Base-by-base conservation (phyloP, 2,113 vertebrate species). In the Baryphthengus martii region DNA sequence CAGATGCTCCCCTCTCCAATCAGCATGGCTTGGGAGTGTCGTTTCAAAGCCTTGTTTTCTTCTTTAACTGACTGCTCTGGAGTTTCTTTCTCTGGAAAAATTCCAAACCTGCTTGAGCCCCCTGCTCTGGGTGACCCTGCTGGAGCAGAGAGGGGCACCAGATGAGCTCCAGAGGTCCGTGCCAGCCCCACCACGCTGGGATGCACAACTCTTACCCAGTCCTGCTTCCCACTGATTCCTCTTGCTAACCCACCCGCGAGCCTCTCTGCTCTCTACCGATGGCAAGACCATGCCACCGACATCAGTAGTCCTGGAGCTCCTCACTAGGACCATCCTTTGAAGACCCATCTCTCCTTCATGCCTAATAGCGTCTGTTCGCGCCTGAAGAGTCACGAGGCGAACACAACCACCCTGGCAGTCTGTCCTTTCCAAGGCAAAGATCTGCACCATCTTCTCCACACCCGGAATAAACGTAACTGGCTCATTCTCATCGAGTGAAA, bases 181-280 rank as follows among this genome's bases (percentile, higher is more conserved):
- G 16, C 52, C 16, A 17, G 7, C 52, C 52, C 28, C 28, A 31
- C 17, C 28, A 7, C 4, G 9, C 29, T 18, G 17, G 28, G 52
- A 40, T 42, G 56, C 35, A 9, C 8, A 39, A 21, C 45, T 13
- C 28, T 13, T 24, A 3, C 21, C 19, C 26, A 15, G 18, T 10
- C 44, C 50, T 25, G 50, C 29, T 52, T 65, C 52, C 52, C 45
- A 23, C 23, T 17, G 1, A 29, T 4, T 52, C 40, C 59, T 10
- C 17, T 8, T 0, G 1, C 33, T 5, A 33, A 24, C 47, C 47
- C 16, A 6, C 25, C n/a, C 6, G 25, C 5, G 0, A 55, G 13
- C 40, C 52, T 26, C 47, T 21, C 2, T 2, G 44, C 42, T n/a
- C 73, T 15, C 19, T 1, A 2, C 18, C 4, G 18, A 19, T 0